Evolutionary conservation across 2,797 vertebrate species (phyloP).

Genomic region (Protonibea diacanthus): DNA sequence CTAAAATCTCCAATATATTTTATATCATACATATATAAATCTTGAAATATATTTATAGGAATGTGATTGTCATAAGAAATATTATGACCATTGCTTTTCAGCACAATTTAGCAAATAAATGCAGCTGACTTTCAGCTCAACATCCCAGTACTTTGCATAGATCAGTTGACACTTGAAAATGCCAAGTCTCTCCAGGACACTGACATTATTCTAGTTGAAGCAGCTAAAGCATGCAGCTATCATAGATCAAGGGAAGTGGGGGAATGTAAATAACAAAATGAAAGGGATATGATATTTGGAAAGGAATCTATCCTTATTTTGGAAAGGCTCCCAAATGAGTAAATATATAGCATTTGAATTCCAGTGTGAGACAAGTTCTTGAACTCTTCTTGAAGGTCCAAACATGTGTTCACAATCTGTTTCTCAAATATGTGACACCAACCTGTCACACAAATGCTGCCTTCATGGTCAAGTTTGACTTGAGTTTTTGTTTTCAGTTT

Average conservation of each 20-base stretch:
- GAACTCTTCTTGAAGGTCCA: constrained; percentile 34
- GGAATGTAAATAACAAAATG: constrained; percentile 60
- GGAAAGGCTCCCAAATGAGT: constrained; percentile 46
- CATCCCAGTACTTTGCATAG: constrained; percentile 19
- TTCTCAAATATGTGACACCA: constrained; percentile 59
- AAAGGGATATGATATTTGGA: constrained; percentile 52
- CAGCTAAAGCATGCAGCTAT: constrained; percentile 54
- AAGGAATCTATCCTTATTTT: constrained; percentile 48
- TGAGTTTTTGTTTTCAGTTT: not conserved
- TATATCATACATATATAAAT: not conserved
- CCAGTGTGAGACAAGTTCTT: constrained; percentile 47
- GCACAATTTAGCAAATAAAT: constrained; percentile 20
- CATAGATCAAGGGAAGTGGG: constrained; percentile 53
- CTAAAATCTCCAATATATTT: not conserved
- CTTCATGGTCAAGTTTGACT: constrained; percentile 14
- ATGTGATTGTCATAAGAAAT: not conserved
- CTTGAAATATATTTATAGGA: not conserved
- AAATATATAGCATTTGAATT: constrained; percentile 55
- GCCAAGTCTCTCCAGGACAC: constrained; percentile 58
- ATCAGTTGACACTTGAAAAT: constrained; percentile 59
- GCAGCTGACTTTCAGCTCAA: constrained; percentile 23
- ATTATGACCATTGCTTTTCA: not conserved
- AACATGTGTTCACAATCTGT: constrained; percentile 76
- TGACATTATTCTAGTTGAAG: constrained; percentile 51
- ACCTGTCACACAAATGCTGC: constrained; percentile 54